Base-by-base conservation (phyloP, 2,113 vertebrate genomes). In the Cephalopterus ornatus region DNA sequence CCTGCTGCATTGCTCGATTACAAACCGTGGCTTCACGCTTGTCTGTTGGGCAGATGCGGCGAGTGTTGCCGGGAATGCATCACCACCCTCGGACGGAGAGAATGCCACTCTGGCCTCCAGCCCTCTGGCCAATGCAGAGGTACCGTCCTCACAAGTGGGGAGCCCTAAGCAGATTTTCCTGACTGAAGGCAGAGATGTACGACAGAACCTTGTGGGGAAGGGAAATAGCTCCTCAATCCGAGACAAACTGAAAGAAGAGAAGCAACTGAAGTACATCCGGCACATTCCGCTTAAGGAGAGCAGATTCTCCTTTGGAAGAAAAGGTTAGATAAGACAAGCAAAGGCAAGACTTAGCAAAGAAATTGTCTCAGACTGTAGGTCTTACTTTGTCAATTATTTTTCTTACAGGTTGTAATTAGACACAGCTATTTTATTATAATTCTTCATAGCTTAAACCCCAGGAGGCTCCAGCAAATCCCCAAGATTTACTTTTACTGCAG, bases 341-440 rank as follows among this genome's bases (percentile, higher is more conserved):
- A 82, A 91, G 53, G 77, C 49, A 92, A 92, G 91, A 95, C 41
- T 67, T 32, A 77, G 68, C 39, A 95, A 89, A 91, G 73, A 92
- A 53, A 75, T 82, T 49, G 72, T 82, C 56, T 92, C 56, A 21
- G n/a, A 78, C 49, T 53, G 39, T 49, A 91, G 32, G 66, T 95
- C 84, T 82, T 82, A 89, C 62, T 95, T 91, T 58, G 77, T 70
- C 81, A 91, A 91, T 85, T 92, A 86, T 81, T 96, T 94, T 91
- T 89, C 81, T 89, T 50, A 65, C 3, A 66, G 66, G 32, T 46
- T 87, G 72, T 37, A 95, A 73, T n/a, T n/a, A n/a, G 66, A 82
- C 49, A 86, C 33, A 75, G 62, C 32, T 89, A 79, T 91, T 95
- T 96, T 95, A 95, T 82, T 85, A 87, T 94, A 92, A 92, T 92